These are phyloP conservation scores for Choreutis nemorana DNA, from an alignment of 2,888 invertebrate genomes.

Conservation along the genomic window DNA sequence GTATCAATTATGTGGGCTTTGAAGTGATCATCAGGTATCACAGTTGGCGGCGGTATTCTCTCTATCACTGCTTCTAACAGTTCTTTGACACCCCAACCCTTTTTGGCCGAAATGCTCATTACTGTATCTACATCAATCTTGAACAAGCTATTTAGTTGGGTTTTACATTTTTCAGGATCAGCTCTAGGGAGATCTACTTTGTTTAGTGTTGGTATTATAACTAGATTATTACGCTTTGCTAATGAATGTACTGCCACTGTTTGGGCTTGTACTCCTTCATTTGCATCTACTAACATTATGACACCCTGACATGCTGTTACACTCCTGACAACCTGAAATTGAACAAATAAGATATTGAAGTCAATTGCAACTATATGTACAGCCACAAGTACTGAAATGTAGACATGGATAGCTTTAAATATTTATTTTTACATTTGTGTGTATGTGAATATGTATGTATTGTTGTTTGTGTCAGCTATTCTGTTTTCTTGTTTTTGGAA, in stretches of 20 bases:
- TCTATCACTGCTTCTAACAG: slow-evolving; percentile 82
- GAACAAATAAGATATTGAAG: slow-evolving; percentile 3
- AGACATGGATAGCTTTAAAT: too few species aligned
- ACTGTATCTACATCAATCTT: slow-evolving; percentile 77
- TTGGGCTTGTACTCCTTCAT: slow-evolving; percentile 96
- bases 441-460: slow-evolving; percentile 1
- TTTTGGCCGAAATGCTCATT: slow-evolving; percentile 90
- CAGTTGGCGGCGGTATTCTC: slow-evolving; percentile 78
- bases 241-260: slow-evolving; percentile 96
- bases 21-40: slow-evolving; percentile 67
- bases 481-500: too few species aligned
- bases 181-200: slow-evolving; percentile 96
- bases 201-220: slow-evolving; percentile 92
- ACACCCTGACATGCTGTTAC: slow-evolving; percentile 95
- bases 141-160: slow-evolving; percentile 83
- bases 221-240: slow-evolving; percentile 82
- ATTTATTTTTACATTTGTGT: too few species aligned
- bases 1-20: slow-evolving; percentile 91
- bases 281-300: slow-evolving; percentile 93
- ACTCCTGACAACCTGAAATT: slow-evolving; percentile 77
- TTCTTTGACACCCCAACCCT: slow-evolving; percentile 82
- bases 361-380: too few species aligned
- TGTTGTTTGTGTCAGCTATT: too few species aligned
- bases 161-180: slow-evolving; percentile 80
- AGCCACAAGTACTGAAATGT: too few species aligned